Conservation (phyloP, 2,797 vertebrate genomes). For the Eidolon dupreanum region DNA sequence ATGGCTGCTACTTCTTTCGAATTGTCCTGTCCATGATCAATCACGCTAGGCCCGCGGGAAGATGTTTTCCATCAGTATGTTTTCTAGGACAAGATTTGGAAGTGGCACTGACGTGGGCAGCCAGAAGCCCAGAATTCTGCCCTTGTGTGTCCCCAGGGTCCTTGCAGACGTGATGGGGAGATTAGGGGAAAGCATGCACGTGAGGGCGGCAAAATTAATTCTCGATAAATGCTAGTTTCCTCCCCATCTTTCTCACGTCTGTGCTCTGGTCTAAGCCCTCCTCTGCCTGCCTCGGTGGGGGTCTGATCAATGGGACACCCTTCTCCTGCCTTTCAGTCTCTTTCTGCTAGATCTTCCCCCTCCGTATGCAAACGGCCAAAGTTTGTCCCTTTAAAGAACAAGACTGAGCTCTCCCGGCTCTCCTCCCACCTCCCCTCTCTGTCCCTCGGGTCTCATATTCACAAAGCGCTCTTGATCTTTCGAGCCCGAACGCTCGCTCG, state of each 20-base stretch:
- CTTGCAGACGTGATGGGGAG: neutral
- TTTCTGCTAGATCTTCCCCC: neutral
- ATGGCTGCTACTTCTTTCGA: neutral
- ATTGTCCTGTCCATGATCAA: neutral
- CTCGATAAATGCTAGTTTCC: neutral
- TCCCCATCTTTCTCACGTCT: too few species aligned
- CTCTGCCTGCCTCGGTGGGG: neutral
- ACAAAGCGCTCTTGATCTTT: neutral
- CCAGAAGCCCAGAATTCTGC: neutral
- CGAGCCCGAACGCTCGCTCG: neutral
- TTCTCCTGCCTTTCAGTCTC: neutral
- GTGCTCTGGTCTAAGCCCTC: neutral
- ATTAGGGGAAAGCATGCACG: neutral
- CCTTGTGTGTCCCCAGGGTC: neutral
- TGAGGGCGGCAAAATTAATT: rapidly evolving
- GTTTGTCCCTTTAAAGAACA: neutral
- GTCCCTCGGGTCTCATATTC: neutral
- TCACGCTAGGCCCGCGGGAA: too few species aligned
- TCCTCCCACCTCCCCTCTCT: neutral
- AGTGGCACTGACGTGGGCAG: neutral
- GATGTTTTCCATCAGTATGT: neutral
- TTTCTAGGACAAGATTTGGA: neutral
- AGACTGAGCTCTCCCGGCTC: neutral
- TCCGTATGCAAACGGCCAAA: neutral
- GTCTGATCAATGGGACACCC: too few species aligned